phyloP scores from a whole-genome alignment of 1,140 invertebrate genomes.

The Polypedilum pembai region DNA sequence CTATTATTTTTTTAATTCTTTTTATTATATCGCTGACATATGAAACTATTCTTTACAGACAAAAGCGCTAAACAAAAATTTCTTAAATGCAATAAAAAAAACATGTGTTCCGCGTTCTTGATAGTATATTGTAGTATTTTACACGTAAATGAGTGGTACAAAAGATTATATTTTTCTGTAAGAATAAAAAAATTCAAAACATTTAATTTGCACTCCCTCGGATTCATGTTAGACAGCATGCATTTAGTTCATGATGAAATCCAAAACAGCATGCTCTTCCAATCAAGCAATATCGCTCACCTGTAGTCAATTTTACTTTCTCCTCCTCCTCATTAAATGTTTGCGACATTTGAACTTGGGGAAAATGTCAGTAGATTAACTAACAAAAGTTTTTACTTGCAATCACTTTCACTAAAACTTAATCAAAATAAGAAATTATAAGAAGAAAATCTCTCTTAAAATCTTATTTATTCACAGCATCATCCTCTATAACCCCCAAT shows the following conservation, averaged over 20 bases:
- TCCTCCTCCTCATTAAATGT: neutral
- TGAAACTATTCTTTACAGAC: constrained; percentile 10
- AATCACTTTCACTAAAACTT: too few species aligned
- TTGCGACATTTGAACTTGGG: too few species aligned
- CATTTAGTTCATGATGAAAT: neutral
- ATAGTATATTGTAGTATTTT: constrained; percentile 29
- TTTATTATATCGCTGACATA: neutral
- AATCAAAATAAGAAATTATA: too few species aligned
- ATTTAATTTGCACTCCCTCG: neutral
- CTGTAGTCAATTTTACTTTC: neutral
- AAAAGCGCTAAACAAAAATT: neutral
- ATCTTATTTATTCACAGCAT: neutral
- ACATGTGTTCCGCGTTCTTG: constrained; percentile 30
- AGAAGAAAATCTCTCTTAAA: too few species aligned
- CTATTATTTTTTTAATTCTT: neutral
- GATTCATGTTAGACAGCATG: neutral
- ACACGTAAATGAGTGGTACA: neutral
- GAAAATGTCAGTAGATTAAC: too few species aligned
- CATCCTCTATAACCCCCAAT: neutral
- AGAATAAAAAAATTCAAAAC: neutral
- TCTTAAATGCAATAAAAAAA: constrained; percentile 13
- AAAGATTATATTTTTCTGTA: neutral
- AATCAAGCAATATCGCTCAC: neutral
- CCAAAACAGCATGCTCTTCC: neutral
- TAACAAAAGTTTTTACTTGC: too few species aligned